Base-by-base conservation (phyloP, 2,797 vertebrate species). In the Chrosomus eos region DNA sequence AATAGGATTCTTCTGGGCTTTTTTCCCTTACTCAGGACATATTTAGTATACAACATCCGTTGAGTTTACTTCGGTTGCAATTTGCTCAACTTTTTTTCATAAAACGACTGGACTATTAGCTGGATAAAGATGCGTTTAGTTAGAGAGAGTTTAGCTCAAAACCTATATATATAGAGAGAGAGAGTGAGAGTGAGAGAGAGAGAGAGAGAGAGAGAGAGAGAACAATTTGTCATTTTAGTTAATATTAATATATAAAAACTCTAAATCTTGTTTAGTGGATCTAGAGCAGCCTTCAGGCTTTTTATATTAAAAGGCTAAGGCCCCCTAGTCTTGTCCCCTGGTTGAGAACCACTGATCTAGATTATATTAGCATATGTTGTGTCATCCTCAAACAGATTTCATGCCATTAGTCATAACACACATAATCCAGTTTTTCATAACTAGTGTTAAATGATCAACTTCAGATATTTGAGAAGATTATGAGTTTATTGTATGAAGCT, bases 401-500 rank as follows among this genome's bases (percentile, higher is more conserved):
- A 53, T 9, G 18, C 31, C 36, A 55, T 11, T 36, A 19, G 16
- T 18, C 28, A 28, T 33, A 9, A 51, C 21, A 38, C 26, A 38
- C 4, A 26, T 6, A 8, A 31, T 53, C 11, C 4, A 18, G 23
- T 36, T 26, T 36, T 7, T 38, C 8, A 21, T 14, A 43, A 68
- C 23, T 40, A 62, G 3, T 21, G 70, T 48, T 11, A 23, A 77
- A 79, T 16, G 2, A 67, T 82, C 21, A 26, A 53, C 28, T 62
- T 26, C 31, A 33, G 26, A 87, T 66, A 83, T 88, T 33, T 90
- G 84, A 90, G 90, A 91, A 89, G 91, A 90, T 89, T 92, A 93
- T 86, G 91, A 89, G 87, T 96, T 97, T 97, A 97, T 96, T 96
- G 94, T 93, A 95, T 95, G 94, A 95, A 96, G 96, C 94, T 93